Base-by-base conservation (phyloP, 1,140 invertebrate species). In the Archivesica marissinica region DNA sequence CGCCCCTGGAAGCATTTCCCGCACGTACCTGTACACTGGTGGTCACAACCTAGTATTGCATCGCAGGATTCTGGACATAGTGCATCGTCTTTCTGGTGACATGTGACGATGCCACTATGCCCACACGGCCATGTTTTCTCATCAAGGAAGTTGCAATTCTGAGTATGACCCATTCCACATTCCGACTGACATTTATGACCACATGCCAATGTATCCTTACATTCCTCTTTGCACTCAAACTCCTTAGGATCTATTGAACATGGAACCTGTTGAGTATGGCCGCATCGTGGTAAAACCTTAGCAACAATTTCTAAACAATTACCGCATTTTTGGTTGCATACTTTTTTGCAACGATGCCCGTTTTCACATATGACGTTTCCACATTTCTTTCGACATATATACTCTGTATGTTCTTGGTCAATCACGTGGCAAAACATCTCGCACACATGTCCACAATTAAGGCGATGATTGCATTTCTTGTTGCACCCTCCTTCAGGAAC, bases 111-210 rank as follows among this genome's bases (percentile, higher is more conserved):
- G 41, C 90, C 91, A 17, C 23, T 79, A 83, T 94, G 94, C n/a
- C 93, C 93, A 89, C 94, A 95, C 41, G 88, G 78, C 80, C 88
- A 91, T 11, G 50, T 83, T 70, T 84, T 87, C 28, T 75, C n/a
- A 25, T 90, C 87, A 61, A 50, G 30, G 9, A 59, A 17, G 13
- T 72, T 25, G 50, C 90, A 91, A n/a, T 79, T 1, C 33, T 77
- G 50, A 4, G 95, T 94, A 92, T 96, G 96, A 2, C 92, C 93
- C 68, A 96, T 96, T 38, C 89, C 88, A 91, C 96, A 96, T 17
- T n/a, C 30, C 91, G 96, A 96, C 0, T 92, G 93, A 92, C 96
- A 97, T 75, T 90, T 88, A 92, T 96, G 96, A 0, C 92, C 94
- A 92, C 96, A 96, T 33, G 61, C 13, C 35, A 91, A 64, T 0